These are phyloP conservation scores for Drosophila tristis DNA, from an alignment of 1,140 invertebrate genomes.

Conservation along the genomic window DNA sequence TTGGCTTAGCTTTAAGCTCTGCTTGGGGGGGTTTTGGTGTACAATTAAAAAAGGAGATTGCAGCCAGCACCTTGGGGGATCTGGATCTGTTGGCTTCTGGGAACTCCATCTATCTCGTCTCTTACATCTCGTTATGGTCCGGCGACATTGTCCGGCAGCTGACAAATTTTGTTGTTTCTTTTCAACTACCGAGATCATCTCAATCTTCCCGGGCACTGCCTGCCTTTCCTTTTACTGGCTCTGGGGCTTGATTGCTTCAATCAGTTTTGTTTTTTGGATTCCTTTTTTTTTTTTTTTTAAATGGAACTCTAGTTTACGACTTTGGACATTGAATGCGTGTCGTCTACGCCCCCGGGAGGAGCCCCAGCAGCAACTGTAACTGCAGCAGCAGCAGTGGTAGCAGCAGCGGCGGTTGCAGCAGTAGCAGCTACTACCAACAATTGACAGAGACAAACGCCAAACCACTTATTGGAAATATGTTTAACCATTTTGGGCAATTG, in stretches of 20 bases:
- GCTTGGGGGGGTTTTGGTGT: constrained; percentile 1
- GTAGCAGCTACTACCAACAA: constrained; percentile 28
- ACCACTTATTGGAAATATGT: constrained; percentile 80
- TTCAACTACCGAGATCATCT: constrained; percentile 27
- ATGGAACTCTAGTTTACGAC: constrained; percentile 40
- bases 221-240: constrained; percentile 21
- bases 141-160: constrained; percentile 35
- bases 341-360: constrained; percentile 31
- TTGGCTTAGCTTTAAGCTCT: background rate
- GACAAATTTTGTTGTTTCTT: constrained; percentile 39
- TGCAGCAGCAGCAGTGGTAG: constrained; percentile 6
- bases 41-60: constrained; percentile 41
- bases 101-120: no score
- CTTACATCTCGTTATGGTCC: constrained; percentile 9
- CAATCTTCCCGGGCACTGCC: background rate
- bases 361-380: constrained; percentile 3
- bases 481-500: constrained; percentile 78
- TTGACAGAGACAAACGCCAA: constrained; percentile 72
- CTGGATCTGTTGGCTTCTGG: background rate
- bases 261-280: background rate
- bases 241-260: constrained; percentile 35
- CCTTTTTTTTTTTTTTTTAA: constrained; percentile 2
- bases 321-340: constrained; percentile 44
- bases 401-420: constrained; percentile 8
- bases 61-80: constrained; percentile 36